Conservation (phyloP, 1,140 invertebrate genomes). For the Drosophila sechellia region DNA sequence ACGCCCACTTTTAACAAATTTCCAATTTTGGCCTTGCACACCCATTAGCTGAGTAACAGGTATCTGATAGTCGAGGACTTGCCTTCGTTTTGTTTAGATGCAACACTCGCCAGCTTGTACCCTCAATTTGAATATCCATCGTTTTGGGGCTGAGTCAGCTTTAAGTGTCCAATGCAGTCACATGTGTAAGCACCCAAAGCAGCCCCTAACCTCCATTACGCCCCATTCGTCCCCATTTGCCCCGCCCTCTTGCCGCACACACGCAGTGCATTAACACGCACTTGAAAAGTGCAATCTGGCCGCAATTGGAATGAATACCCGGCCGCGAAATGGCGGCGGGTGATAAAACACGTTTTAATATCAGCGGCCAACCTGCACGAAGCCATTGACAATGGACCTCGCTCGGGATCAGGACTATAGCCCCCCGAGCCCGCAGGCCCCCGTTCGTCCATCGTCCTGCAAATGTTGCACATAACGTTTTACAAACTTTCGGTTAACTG, state of each 20-base stretch:
- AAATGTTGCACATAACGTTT: slow-evolving; percentile 80
- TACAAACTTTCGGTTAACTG: slow-evolving; percentile 72
- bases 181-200: background rate
- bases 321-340: slow-evolving; percentile 81
- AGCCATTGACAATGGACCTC: slow-evolving; percentile 55
- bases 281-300: slow-evolving; percentile 81
- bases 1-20: too few species aligned
- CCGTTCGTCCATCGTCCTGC: slow-evolving; percentile 13
- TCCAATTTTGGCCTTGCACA: too few species aligned
- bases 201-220: slow-evolving; percentile 14
- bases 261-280: slow-evolving; percentile 78
- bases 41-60: too few species aligned
- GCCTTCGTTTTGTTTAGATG: slow-evolving; percentile 30
- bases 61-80: too few species aligned
- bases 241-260: slow-evolving; percentile 4
- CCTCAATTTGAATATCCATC: slow-evolving; percentile 55
- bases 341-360: slow-evolving; percentile 84
- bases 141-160: slow-evolving; percentile 39
- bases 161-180: slow-evolving; percentile 32
- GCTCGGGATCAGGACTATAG: slow-evolving; percentile 35
- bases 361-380: slow-evolving; percentile 52
- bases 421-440: background rate
- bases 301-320: slow-evolving; percentile 80
- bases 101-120: slow-evolving; percentile 33
- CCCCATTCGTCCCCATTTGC: background rate